phyloP scores from a whole-genome alignment of 2,113 vertebrate genomes.

The Orcinus orca region DNA sequence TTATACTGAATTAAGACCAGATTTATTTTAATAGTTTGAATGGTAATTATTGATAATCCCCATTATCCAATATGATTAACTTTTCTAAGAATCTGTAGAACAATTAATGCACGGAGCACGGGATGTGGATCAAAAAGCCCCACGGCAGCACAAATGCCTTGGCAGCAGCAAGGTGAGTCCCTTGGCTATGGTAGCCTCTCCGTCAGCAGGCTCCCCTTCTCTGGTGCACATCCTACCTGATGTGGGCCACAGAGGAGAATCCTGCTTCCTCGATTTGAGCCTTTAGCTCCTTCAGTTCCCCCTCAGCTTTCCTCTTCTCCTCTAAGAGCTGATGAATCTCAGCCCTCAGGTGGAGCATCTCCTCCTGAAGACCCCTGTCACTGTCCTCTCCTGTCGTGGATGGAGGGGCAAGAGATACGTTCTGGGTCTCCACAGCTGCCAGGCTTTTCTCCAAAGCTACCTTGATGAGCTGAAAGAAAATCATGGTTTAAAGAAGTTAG shows the following conservation, averaged over 20 bases:
- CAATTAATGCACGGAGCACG: not conserved
- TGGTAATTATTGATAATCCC: not conserved
- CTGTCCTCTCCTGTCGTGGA: not conserved
- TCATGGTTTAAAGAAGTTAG: conserved; percentile 2
- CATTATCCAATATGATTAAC: not conserved
- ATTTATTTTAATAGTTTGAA: not conserved
- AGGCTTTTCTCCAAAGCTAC: conserved; percentile 47
- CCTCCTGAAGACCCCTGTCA: conserved; percentile 69
- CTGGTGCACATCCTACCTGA: conserved; percentile 83
- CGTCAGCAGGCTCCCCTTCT: rapidly evolving
- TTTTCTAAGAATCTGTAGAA: not conserved
- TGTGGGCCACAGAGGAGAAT: conserved; percentile 91
- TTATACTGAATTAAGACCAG: not conserved
- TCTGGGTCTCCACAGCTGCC: conserved; percentile 26
- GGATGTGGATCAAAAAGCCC: not conserved
- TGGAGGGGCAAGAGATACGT: not conserved
- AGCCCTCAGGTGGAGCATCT: conserved; percentile 77
- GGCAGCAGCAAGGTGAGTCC: not conserved
- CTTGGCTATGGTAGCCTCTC: too few relatives aligned
- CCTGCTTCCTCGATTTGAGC: conserved; percentile 90
- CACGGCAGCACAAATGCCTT: rapidly evolving
- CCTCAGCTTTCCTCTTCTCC: conserved; percentile 86
- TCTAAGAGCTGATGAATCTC: conserved; percentile 84
- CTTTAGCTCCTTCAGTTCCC: conserved; percentile 90
- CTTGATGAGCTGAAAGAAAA: conserved; percentile 73